phyloP scores from a whole-genome alignment of 2,113 vertebrate species.

The Pelecanus crispus region DNA sequence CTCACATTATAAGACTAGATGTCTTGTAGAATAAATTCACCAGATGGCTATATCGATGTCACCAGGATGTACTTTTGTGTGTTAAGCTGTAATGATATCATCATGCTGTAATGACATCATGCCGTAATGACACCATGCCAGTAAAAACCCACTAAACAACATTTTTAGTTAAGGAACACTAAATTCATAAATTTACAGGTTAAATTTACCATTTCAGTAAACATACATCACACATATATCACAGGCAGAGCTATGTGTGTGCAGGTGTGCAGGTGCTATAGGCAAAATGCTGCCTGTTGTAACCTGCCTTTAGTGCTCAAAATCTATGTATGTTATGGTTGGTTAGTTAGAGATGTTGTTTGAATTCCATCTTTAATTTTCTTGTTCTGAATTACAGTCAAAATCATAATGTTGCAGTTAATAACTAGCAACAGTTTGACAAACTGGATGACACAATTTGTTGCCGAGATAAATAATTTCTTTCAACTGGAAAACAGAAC shows the following conservation, averaged over 20 bases:
- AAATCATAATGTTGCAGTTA: background rate
- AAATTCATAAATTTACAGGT: background rate
- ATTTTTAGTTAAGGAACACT: background rate
- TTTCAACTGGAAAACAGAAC: constrained; percentile 17
- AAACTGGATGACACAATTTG: background rate
- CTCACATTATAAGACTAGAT: background rate
- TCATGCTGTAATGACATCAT: background rate
- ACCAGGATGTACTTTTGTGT: background rate
- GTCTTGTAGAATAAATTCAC: background rate
- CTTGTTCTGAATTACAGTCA: background rate
- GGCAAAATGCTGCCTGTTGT: background rate
- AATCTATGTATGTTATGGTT: background rate
- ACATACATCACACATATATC: background rate
- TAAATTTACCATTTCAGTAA: background rate
- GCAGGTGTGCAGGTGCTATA: background rate
- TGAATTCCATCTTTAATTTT: background rate
- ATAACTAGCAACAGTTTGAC: background rate
- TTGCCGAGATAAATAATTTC: constrained; percentile 7
- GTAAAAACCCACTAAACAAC: background rate
- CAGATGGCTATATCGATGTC: background rate
- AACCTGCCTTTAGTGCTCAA: background rate
- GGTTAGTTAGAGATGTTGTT: background rate
- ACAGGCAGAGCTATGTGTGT: background rate
- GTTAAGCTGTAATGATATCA: background rate
- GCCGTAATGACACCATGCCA: background rate